Base-by-base conservation (phyloP, 2,113 vertebrate genomes). In the Lagopus leucura region DNA sequence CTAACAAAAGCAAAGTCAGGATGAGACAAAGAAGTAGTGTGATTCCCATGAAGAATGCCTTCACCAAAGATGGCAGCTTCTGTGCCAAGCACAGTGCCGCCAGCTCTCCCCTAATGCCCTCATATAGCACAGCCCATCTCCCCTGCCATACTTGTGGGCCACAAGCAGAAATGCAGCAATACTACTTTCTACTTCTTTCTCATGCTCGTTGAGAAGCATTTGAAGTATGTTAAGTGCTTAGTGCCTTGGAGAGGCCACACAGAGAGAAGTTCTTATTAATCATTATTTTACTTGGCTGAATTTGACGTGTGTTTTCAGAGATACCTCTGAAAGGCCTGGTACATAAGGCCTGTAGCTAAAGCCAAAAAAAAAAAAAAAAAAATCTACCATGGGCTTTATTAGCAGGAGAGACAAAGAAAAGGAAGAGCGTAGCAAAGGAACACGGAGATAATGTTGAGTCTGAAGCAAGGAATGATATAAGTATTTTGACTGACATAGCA, bases 351-450 rank as follows among this genome's bases (percentile, higher is more conserved):
- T 91, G 25, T 80, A 82, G 80, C 38, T 71, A 88, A 92, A 79
- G 54, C 52, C 40, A 75, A 36, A 57, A 63, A 70, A 9, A 28
- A 48, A 95, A 82, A 28, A 93, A 48, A 28, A 24, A 65, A 50
- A 83, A 75, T 50, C 72, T 78, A 17, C 36, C 18, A 30, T 18
- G 64, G 34, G 40, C 92, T 94, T 86, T 86, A 81, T 73, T 95
- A 94, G 74, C 66, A 88, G 48, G 27, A 89, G n/a, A 43, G 48
- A 89, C 42, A 95, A 80, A 55, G 48, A 78, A 90, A 86, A 84
- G 45, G 86, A 90, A 92, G 38, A 84, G 13, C 13, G 72, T 83
- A 69, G 76, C 60, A 90, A 72, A 85, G 57, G 54, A 91, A 75
- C n/a, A 30, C 15, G 74, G 57, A 86, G 58, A 89, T 64, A 93